Evolutionary conservation across 2,113 vertebrate genomes (phyloP).

Genomic region (Sapajus apella): DNA sequence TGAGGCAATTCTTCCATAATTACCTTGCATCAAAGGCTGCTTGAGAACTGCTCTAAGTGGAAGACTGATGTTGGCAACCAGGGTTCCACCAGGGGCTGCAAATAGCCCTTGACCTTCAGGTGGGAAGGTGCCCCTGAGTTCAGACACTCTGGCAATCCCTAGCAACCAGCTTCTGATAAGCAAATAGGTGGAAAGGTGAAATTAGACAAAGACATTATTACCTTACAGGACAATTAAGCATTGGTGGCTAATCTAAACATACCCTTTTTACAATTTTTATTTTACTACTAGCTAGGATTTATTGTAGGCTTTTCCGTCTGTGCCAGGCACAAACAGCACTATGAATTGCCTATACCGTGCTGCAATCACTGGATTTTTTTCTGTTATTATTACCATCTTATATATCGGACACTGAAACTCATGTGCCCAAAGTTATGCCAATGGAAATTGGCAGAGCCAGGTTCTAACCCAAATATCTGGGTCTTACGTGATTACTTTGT

Average conservation of each 20-base stretch:
- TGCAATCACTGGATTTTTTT: not conserved
- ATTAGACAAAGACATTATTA: not conserved
- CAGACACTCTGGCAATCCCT: not conserved
- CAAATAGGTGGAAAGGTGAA: not conserved
- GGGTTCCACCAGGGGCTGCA: not conserved
- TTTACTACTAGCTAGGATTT: not conserved
- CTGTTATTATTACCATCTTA: not conserved
- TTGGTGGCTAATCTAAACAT: not conserved
- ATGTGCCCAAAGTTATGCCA: not conserved
- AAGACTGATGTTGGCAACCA: too few species aligned
- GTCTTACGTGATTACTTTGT: not conserved
- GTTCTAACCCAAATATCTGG: not conserved
- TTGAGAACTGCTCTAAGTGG: not conserved
- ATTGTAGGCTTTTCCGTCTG: not conserved
- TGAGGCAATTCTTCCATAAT: not conserved
- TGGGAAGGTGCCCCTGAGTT: not conserved
- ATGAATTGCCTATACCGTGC: not conserved
- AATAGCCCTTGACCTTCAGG: rapidly evolving
- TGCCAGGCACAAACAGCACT: not conserved
- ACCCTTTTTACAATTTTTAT: too few species aligned
- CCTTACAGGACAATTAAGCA: not conserved
- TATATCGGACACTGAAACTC: not conserved
- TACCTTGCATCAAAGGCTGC: not conserved
- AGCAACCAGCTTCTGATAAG: not conserved
- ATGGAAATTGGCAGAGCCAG: not conserved